Evolutionary conservation across 2,888 invertebrate species (phyloP).

Genomic region (Capitulum mitella): DNA sequence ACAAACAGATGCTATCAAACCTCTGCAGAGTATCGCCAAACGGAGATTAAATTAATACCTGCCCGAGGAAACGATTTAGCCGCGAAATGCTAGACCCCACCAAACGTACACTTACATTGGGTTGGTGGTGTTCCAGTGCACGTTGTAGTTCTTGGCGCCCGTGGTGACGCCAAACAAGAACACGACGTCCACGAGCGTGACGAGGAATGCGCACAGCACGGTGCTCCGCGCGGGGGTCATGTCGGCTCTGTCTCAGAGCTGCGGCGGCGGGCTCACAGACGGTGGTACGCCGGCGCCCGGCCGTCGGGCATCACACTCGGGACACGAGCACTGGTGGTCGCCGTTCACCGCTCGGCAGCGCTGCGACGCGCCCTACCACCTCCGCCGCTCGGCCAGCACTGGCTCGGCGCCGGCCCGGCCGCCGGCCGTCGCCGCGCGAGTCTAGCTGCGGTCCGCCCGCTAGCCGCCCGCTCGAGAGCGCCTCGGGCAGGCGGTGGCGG

Average conservation of each 20-base stretch:
- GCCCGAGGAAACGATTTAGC: no score
- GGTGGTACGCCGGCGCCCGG: not conserved
- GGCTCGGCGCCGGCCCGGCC: not conserved
- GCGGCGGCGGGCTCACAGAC: not conserved
- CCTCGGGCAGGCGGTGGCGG: no score
- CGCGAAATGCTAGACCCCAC: no score
- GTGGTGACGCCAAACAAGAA: not conserved
- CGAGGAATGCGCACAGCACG: not conserved
- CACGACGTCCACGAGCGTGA: not conserved
- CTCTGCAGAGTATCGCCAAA: no score
- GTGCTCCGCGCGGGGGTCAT: not conserved
- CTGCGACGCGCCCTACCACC: not conserved
- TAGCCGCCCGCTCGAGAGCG: no score
- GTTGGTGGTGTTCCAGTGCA: conserved; percentile 84
- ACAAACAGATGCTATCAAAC: no score
- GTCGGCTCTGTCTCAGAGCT: not conserved
- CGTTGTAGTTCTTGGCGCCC: conserved; percentile 71
- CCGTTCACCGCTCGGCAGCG: not conserved
- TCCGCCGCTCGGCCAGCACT: not conserved
- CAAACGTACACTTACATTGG: conserved; percentile 68
- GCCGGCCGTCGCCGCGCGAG: not conserved
- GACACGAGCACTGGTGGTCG: not conserved
- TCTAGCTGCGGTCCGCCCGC: not conserved
- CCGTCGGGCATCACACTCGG: not conserved
- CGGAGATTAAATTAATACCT: no score